Evolutionary conservation across 2,113 vertebrate genomes (phyloP), one percentile per base, ranked within the genome.

Genomic region (Cottus gobio): DNA sequence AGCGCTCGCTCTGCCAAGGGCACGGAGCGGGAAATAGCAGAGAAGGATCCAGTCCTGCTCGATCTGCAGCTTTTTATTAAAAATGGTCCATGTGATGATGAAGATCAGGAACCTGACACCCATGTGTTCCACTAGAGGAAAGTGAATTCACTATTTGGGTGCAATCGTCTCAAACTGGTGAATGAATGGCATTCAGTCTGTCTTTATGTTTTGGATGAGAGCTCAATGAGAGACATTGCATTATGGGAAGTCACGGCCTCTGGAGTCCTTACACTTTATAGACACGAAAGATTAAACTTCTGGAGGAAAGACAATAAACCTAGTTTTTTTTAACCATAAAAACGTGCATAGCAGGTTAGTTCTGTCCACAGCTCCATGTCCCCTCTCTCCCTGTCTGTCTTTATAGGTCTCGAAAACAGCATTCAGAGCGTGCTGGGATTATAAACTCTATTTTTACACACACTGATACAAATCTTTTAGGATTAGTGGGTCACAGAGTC

Each of bases 1-100:
- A 80, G 72, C 62, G 37, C 26, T 1, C 10, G 9, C 7, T 31
- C 70, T 85, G 90, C 88, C 88, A 91, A 82, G n/a, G 3, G 7
- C 24, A 30, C 3, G 6, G 30, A 62, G 58, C 67, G 28, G 60
- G 2, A 22, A 71, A 71, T 22, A 10, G 39, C 65, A 67, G 39
- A 71, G 10, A 56, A 57, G 37, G 2, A 16, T 68, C 34, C 36
- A 34, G 22, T 48, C 52, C 50, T 61, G 6, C 15, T 67, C 30
- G 11, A 50, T 48, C 66, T 72, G 71, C 34, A 37, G 36, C 12
- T 4, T 15, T 39, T 11, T 30, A 36, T 1, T 34, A 58, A 58
- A 54, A 26, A 30, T 28, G 24, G 12, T 34, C 6, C 2, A 34
- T 34, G 34, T 4, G 34, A 34, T 5, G 34, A 34, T 34, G 34